Percentiles rank a stretch among this genome's conserved stretches.
Evolutionary conservation across 1,140 invertebrate genomes (phyloP).

Genomic region (Radopholus similis): DNA sequence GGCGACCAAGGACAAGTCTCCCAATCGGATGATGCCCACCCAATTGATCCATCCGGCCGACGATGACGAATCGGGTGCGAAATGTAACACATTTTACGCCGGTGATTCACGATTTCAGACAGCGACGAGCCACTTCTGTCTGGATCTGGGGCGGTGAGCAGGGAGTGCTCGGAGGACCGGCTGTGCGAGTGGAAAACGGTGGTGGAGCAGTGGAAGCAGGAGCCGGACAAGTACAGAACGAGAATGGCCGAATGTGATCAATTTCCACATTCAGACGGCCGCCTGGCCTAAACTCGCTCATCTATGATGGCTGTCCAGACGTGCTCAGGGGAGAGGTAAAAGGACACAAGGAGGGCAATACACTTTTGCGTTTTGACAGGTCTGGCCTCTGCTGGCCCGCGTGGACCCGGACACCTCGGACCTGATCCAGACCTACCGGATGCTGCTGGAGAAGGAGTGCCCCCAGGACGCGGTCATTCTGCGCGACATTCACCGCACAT

Average conservation of each 20-base stretch:
- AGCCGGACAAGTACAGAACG: constrained; percentile 34
- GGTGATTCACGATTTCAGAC: constrained; percentile 61
- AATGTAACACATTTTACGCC: background rate
- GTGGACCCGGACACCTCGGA: constrained; percentile 73
- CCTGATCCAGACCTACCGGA: constrained; percentile 57
- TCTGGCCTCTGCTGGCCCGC: constrained; percentile 89
- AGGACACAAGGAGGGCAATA: background rate
- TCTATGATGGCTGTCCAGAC: constrained; percentile 85
- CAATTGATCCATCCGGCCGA: constrained; percentile 63
- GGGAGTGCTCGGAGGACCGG: constrained; percentile 87
- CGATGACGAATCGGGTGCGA: constrained; percentile 73
- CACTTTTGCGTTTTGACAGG: background rate
- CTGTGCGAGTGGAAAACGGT: constrained; percentile 87
- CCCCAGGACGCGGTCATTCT: constrained; percentile 36
- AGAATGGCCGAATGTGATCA: background rate
- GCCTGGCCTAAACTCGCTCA: constrained; percentile 72
- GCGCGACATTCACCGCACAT: constrained; percentile 91
- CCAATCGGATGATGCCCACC: constrained; percentile 52
- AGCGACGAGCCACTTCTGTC: constrained; percentile 90
- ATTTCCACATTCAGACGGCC: constrained; percentile 64
- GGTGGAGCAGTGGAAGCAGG: constrained; percentile 73
- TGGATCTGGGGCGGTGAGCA: constrained; percentile 90
- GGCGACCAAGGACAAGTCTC: constrained; percentile 62
- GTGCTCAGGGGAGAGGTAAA: constrained; percentile 78
- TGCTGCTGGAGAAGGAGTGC: constrained; percentile 46